These are phyloP conservation scores for Sphaerophoria taeniata DNA, from an alignment of 2,888 invertebrate genomes.

Conservation along the genomic window DNA sequence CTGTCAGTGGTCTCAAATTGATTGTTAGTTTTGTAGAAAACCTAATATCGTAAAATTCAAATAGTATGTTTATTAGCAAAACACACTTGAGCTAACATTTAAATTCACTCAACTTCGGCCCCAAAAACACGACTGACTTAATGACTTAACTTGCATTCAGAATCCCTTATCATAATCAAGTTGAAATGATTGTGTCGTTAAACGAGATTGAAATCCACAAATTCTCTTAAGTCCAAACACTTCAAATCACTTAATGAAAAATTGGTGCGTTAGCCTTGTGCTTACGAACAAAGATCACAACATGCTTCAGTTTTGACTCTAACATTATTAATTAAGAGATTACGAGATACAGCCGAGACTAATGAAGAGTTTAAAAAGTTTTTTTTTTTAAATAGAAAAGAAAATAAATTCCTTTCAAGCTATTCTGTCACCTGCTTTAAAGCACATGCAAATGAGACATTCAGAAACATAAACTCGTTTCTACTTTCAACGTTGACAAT, in stretches of 20 bases:
- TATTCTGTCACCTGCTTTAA: constrained; percentile 14
- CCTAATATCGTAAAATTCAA: no score
- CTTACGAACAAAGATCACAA: constrained; percentile 2
- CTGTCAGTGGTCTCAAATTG: no score
- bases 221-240: neutral
- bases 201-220: constrained; percentile 13
- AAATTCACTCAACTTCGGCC: no score
- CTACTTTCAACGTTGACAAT: constrained; percentile 34
- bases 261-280: constrained; percentile 13
- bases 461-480: constrained; percentile 13
- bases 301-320: constrained; percentile 6
- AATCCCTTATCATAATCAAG: constrained; percentile 4
- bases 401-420: constrained; percentile 10
- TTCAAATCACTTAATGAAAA: constrained; percentile 1
- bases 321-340: constrained; percentile 24
- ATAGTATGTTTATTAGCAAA: no score
- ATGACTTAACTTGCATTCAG: constrained; percentile 1
- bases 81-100: no score
- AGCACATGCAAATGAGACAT: constrained; percentile 24
- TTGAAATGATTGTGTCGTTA: constrained; percentile 13
- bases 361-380: constrained; percentile 19
- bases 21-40: no score
- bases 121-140: no score
- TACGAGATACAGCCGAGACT: constrained; percentile 6
- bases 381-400: neutral